These are phyloP conservation scores for Malthinus seriepunctatus DNA, from an alignment of 2,888 invertebrate species.

Conservation along the genomic window DNA sequence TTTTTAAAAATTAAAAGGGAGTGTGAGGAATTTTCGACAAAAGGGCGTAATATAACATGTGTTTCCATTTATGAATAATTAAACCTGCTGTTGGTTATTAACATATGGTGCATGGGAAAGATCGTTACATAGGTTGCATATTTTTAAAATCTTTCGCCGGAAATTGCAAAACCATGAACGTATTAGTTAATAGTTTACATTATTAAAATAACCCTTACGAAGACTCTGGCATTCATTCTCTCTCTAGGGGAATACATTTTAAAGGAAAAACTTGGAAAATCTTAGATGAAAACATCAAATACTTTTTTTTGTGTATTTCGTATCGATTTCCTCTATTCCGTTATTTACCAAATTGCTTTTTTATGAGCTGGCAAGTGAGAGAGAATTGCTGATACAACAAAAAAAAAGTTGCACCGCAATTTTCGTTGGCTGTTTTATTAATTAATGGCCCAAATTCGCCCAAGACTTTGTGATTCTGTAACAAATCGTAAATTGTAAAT, in stretches of 20 bases:
- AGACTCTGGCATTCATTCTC: background rate
- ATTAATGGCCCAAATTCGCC: background rate
- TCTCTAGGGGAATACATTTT: too few species aligned
- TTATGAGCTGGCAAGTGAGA: too few species aligned
- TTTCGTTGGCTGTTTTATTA: background rate
- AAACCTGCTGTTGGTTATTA: background rate
- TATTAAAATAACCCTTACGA: background rate
- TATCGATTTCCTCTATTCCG: background rate
- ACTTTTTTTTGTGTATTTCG: background rate
- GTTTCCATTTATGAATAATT: background rate
- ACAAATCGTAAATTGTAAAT: background rate
- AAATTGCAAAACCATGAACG: background rate
- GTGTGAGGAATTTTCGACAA: too few species aligned
- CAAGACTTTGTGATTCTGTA: too few species aligned
- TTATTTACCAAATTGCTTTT: too few species aligned
- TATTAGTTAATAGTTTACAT: background rate
- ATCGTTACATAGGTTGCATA: constrained; percentile 2
- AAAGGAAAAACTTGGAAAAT: background rate
- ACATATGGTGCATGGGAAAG: constrained; percentile 3
- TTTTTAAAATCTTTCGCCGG: background rate
- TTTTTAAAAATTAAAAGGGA: too few species aligned
- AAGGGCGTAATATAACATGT: too few species aligned
- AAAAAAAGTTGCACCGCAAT: too few species aligned
- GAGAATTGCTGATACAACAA: too few species aligned
- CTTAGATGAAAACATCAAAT: background rate